These are phyloP conservation scores for Tragulus kanchil DNA, from an alignment of 2,113 vertebrate species.

Conservation along the genomic window DNA sequence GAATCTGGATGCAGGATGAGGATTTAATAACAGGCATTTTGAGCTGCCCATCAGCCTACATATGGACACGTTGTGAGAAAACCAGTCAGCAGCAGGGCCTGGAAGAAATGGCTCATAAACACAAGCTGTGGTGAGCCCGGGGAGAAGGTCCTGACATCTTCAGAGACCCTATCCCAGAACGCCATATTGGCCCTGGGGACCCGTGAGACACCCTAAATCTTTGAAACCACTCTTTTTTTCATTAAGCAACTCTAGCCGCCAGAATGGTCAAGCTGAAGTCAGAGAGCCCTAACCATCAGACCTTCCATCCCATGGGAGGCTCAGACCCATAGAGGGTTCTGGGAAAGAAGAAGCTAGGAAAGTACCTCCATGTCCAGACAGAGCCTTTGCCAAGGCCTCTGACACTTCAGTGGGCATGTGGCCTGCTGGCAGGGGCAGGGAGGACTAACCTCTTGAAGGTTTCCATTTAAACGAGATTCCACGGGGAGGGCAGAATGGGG, in stretches of 20 bases:
- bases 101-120: background rate
- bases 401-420: background rate
- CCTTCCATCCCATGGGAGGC: rapidly evolving
- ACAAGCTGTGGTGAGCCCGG: background rate
- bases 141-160: background rate
- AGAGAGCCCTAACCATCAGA: background rate
- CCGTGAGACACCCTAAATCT: background rate
- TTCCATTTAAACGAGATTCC: conserved; percentile 34
- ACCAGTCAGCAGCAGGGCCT: background rate
- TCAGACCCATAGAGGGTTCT: background rate
- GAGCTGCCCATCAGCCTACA: background rate
- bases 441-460: background rate
- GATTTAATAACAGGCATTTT: background rate
- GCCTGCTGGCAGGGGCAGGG: conserved; percentile 31
- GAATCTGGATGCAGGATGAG: background rate
- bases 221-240: background rate
- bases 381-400: background rate
- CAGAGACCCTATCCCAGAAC: background rate
- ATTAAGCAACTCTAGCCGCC: background rate
- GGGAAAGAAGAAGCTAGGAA: background rate
- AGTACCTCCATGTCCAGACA: background rate
- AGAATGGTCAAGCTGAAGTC: background rate
- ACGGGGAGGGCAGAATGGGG: background rate
- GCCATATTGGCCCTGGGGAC: background rate
- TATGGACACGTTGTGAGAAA: background rate